Percentiles rank a stretch among this genome's conserved stretches.
Conservation (phyloP, 1,140 invertebrate species). For the Drosophila neocordata region DNA sequence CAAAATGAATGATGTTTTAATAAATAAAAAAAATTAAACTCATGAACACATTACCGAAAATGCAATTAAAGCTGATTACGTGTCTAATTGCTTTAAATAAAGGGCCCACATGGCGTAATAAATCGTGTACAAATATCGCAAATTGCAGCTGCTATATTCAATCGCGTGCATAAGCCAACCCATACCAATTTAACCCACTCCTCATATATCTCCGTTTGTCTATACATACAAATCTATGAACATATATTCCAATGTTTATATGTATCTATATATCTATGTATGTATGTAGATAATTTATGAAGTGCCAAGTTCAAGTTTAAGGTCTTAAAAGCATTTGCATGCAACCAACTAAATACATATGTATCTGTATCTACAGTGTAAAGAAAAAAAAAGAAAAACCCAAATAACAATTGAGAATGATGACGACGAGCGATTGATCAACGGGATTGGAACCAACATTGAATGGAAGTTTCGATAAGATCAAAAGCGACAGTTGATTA, state of each 20-base stretch:
- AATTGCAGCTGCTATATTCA: conserved; percentile 40
- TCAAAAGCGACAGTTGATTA: conserved; percentile 50
- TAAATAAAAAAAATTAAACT: not conserved
- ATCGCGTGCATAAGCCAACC: conserved; percentile 30
- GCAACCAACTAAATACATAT: not conserved
- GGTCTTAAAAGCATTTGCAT: conserved; percentile 31
- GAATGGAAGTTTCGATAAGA: conserved; percentile 4
- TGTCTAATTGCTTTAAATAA: conserved; percentile 48
- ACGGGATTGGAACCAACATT: conserved; percentile 34
- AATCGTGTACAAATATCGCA: conserved; percentile 56
- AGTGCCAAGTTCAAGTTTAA: conserved; percentile 63
- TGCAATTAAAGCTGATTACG: conserved; percentile 57
- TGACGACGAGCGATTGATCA: conserved; percentile 24
- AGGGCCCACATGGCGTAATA: conserved; percentile 44
- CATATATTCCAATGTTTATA: no score
- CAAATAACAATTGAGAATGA: not conserved
- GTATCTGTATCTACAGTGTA: not conserved
- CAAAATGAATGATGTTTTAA: not conserved
- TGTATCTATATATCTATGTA: not conserved
- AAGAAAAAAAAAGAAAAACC: not conserved
- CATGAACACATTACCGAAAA: conserved; percentile 24
- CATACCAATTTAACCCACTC: no score
- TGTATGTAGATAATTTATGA: not conserved
- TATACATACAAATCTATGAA: no score
- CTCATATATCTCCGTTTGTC: no score